These are phyloP conservation scores for Aphelinus atriplicis DNA, from an alignment of 1,140 invertebrate species.

Conservation along the genomic window DNA sequence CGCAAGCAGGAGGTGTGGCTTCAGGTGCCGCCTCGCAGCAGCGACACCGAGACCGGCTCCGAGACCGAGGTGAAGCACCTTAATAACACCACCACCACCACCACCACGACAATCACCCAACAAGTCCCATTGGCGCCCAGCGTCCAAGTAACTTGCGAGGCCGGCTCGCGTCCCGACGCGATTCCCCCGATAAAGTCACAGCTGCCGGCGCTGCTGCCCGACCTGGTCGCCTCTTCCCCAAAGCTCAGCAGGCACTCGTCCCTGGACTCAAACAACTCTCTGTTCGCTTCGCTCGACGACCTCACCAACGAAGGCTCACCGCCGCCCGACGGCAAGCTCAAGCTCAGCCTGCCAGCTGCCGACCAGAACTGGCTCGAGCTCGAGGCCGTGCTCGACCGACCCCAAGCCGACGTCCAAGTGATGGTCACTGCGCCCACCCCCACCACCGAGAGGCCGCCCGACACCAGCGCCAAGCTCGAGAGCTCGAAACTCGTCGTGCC, in stretches of 20 bases:
- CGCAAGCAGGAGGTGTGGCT: constrained; percentile 76
- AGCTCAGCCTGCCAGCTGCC: too few species aligned
- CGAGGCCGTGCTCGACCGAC: not conserved
- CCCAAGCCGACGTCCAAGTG: constrained; percentile 35
- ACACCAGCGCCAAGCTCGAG: constrained; percentile 17
- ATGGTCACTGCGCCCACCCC: constrained; percentile 56
- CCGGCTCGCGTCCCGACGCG: constrained; percentile 43
- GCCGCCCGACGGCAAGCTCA: too few species aligned
- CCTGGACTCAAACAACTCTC: not conserved
- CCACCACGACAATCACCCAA: not conserved
- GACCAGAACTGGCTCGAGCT: constrained; percentile 12
- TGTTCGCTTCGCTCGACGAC: constrained; percentile 11
- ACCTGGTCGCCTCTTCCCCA: constrained; percentile 56
- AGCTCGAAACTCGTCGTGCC: constrained; percentile 41
- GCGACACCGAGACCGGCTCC: constrained; percentile 75
- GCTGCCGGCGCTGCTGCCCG: constrained; percentile 39
- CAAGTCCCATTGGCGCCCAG: not conserved
- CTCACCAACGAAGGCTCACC: too few species aligned
- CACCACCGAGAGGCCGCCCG: constrained; percentile 46
- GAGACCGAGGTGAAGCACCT: constrained; percentile 78
- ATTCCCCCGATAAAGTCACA: constrained; percentile 22
- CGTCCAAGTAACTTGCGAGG: not conserved
- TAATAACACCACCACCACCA: constrained; percentile 44
- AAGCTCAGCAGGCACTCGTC: constrained; percentile 45
- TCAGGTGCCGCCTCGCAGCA: constrained; percentile 69